Conservation (phyloP, 2,888 invertebrate genomes). For the Heteromurus nitidus region DNA sequence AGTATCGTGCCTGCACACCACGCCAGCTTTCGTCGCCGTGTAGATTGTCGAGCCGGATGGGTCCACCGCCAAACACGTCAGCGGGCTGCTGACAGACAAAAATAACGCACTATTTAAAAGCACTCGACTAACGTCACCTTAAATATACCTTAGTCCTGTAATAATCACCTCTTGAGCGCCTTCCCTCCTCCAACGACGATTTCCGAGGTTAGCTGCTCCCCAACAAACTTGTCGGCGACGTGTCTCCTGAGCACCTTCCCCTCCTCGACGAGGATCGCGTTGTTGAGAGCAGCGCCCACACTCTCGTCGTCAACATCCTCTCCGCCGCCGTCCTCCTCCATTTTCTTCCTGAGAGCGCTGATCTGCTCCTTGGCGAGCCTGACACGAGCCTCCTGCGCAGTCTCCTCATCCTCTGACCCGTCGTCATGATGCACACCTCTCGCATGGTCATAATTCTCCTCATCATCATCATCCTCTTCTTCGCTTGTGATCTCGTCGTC, state of each 20-base stretch:
- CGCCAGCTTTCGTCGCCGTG: background rate
- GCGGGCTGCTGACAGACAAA: background rate
- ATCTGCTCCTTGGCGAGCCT: constrained; percentile 92
- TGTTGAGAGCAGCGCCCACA: constrained; percentile 85
- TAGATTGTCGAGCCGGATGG: background rate
- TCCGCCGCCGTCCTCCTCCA: constrained; percentile 81
- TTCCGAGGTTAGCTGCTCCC: constrained; percentile 75
- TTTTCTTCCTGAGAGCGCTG: constrained; percentile 83
- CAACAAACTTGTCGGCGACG: constrained; percentile 81
- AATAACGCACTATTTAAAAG: background rate
- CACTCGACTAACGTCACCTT: no score
- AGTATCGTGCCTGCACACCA: background rate
- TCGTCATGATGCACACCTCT: constrained; percentile 78
- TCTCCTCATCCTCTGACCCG: constrained; percentile 79
- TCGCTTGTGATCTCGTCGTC: constrained; percentile 23
- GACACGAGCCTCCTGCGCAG: constrained; percentile 92
- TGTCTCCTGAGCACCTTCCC: constrained; percentile 86
- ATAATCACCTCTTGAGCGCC: constrained; percentile 77
- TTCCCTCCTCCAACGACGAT: constrained; percentile 81
- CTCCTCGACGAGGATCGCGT: constrained; percentile 91
- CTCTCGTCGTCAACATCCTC: constrained; percentile 78
- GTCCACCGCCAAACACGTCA: background rate
- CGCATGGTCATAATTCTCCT: background rate
- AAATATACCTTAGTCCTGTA: background rate
- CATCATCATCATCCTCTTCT: constrained; percentile 12